Conservation (phyloP, 2,888 invertebrate species). For the Notodonta ziczac region DNA sequence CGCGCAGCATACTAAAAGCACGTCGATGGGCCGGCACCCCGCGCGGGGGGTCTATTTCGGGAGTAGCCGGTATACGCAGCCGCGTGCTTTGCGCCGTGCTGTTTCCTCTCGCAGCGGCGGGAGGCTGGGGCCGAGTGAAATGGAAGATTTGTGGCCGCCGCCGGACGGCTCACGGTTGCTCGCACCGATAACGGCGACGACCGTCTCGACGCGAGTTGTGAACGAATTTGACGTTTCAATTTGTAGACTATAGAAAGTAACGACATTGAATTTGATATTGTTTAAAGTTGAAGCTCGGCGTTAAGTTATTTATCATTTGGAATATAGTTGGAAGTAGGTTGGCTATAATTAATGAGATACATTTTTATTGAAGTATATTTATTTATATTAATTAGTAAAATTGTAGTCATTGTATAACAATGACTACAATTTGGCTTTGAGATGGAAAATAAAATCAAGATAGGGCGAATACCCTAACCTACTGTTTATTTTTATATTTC, state of each 20-base stretch:
- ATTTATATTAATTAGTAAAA: too few species aligned
- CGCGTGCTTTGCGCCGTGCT: conserved; percentile 84
- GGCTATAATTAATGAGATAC: too few species aligned
- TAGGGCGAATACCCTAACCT: too few species aligned
- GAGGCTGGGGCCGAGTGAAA: conserved; percentile 82
- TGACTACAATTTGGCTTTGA: too few species aligned
- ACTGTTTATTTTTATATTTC: too few species aligned
- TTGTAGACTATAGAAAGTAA: conserved; percentile 25
- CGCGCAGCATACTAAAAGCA: conserved; percentile 85
- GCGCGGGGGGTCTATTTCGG: conserved; percentile 82
- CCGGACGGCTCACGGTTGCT: conserved; percentile 56
- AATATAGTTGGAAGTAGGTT: too few species aligned
- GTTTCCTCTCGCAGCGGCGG: conserved; percentile 78
- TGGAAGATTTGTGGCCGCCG: conserved; percentile 82
- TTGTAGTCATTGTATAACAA: too few species aligned
- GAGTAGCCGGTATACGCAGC: conserved; percentile 83
- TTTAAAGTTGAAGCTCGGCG: conserved; percentile 4
- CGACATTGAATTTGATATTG: conserved; percentile 31
- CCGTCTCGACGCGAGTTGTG: conserved; percentile 29
- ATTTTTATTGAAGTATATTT: too few species aligned
- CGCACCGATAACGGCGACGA: conserved; percentile 44
- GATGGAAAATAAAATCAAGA: too few species aligned
- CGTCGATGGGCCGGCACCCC: conserved; percentile 79
- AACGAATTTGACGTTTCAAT: conserved; percentile 36
- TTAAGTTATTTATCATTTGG: not conserved